Conservation (phyloP, 1,140 invertebrate species). For the Galleria mellonella region DNA sequence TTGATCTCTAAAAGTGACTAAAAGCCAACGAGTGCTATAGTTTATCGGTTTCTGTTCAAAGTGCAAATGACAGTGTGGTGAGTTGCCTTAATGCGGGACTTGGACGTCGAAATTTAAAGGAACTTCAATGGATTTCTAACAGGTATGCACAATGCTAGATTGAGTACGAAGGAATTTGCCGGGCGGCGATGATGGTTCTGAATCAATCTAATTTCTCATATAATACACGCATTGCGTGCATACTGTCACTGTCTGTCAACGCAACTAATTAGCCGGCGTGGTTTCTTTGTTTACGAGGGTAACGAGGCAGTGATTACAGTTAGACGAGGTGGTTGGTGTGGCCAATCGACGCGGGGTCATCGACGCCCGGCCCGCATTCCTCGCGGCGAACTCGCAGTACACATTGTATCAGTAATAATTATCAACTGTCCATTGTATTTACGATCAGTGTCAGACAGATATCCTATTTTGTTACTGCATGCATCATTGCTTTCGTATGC, state of each 20-base stretch:
- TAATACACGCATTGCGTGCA: background rate
- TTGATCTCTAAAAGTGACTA: slow-evolving; percentile 4
- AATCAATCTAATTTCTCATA: slow-evolving; percentile 9
- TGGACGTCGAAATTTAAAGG: background rate
- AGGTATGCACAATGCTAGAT: slow-evolving; percentile 31
- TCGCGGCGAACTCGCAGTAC: slow-evolving; percentile 1
- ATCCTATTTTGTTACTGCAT: no score
- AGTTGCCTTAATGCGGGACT: background rate
- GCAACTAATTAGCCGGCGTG: background rate
- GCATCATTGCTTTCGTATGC: no score
- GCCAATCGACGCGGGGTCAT: slow-evolving; percentile 20
- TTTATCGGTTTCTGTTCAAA: slow-evolving; percentile 1
- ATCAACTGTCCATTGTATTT: slow-evolving; percentile 2
- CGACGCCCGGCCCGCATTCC: slow-evolving; percentile 12
- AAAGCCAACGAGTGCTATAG: background rate
- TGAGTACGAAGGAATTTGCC: slow-evolving; percentile 26
- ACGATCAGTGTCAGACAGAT: background rate
- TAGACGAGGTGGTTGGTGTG: slow-evolving; percentile 14
- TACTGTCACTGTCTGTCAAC: background rate
- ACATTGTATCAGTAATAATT: slow-evolving; percentile 2
- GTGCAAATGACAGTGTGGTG: slow-evolving; percentile 3
- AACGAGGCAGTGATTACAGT: slow-evolving; percentile 26
- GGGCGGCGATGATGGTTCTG: slow-evolving; percentile 21
- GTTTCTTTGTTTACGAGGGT: slow-evolving; percentile 11
- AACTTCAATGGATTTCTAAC: slow-evolving; percentile 38